Base-by-base conservation (phyloP, 2,797 vertebrate species). In the Oophaga sylvatica region DNA sequence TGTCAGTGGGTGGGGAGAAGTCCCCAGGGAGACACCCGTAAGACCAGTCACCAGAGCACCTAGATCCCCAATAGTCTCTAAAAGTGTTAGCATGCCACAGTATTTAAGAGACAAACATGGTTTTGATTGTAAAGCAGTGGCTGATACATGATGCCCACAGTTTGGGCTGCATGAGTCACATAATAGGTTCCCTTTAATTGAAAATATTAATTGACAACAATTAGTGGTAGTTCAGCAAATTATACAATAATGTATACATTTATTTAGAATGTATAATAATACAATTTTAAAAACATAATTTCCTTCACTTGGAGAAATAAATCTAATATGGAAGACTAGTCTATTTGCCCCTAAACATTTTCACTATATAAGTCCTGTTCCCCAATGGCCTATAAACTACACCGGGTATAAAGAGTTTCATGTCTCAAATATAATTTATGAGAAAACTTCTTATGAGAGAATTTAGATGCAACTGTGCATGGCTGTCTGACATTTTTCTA, bases 391-490 rank as follows among this genome's bases (percentile, higher is more conserved):
- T 31, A 57, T 29, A 56, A 57, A 70, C 9, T 79, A 19, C 56
- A 31, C 80, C 53, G 77, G 48, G 26, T 3, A 63, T 22, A 73
- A 48, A 86, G 8, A 26, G 9, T 75, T 26, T 73, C 82, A 68
- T 71, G 22, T 82, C 79, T 73, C 71, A 35, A 87, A 83, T 70
- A 56, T 80, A 81, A 48, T 84, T 89, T 79, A 80, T 84, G 67
- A 56, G 35, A 79, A 85, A 90, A 56, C 70, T 68, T 86, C 77
- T 48, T 80, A 59, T 71, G 77, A 80, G 29, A 59, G 48, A 94
- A 94, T 95, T 94, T 94, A 94, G 95, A 93, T 92, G 89, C 87
- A 92, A 92, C 94, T 93, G 93, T 92, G 93, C 93, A 93, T 90
- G 91, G 92, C 90, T 90, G 92, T 90, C 88, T 89, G 92, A 91